Percentiles rank a stretch among this genome's conserved stretches.
phyloP scores from a whole-genome alignment of 2,797 vertebrate genomes.

The Natrix natrix region DNA sequence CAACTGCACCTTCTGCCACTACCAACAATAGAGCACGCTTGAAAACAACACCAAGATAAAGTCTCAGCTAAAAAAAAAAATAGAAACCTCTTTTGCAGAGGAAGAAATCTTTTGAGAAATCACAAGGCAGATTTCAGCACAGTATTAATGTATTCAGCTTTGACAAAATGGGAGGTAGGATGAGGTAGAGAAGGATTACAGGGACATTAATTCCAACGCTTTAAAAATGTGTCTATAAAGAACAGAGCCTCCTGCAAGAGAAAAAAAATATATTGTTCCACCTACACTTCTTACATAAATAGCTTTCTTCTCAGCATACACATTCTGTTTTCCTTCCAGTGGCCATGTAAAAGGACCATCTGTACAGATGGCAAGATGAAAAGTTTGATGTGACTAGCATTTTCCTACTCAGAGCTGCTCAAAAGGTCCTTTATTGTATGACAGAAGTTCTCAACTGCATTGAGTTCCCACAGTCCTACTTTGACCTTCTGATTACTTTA shows the following conservation, averaged over 20 bases:
- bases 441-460: neutral
- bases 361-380: neutral
- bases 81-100: neutral
- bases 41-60: neutral
- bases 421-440: neutral
- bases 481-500: neutral
- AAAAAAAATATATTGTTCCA: conserved; percentile 42
- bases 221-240: conserved; percentile 1
- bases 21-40: neutral
- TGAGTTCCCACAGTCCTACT: neutral
- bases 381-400: neutral
- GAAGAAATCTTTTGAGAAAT: neutral
- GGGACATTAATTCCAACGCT: conserved; percentile 20
- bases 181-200: neutral
- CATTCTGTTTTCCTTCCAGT: conserved; percentile 3
- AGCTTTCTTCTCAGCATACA: neutral
- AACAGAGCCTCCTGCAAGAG: conserved; percentile 16
- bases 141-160: neutral
- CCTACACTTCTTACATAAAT: conserved; percentile 29
- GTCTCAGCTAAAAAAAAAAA: neutral
- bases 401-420: neutral
- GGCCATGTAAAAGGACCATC: neutral
- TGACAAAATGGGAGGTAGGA: neutral
- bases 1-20: neutral
- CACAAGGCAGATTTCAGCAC: neutral